phyloP scores from a whole-genome alignment of 2,797 vertebrate genomes.

The Anisognathus igniventris region DNA sequence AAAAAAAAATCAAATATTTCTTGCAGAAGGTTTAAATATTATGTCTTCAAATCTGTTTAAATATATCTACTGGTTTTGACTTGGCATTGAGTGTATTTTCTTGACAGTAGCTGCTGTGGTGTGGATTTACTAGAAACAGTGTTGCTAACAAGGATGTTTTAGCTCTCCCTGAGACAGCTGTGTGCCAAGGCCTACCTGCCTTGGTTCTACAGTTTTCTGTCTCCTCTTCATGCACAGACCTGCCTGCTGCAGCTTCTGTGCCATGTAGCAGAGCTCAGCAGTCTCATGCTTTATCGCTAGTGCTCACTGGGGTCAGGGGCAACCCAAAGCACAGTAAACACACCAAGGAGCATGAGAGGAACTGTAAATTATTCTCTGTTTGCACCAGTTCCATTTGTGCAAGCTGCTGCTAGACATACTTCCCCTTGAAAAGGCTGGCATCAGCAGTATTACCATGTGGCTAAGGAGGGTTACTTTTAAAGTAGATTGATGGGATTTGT shows the following conservation, averaged over 20 bases:
- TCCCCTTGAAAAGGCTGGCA: background rate
- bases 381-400: background rate
- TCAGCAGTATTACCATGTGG: background rate
- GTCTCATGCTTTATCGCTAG: background rate
- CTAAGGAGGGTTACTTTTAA: background rate
- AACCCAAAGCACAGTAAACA: background rate
- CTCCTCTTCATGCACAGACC: background rate
- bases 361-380: background rate
- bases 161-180: background rate
- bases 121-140: background rate
- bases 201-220: background rate
- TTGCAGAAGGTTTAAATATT: background rate
- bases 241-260: background rate
- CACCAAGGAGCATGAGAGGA: background rate
- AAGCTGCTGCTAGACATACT: background rate
- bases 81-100: background rate
- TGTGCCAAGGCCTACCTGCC: background rate
- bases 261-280: background rate
- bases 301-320: rapidly evolving
- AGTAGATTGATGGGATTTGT: background rate
- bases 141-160: background rate
- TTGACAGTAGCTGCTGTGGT: background rate
- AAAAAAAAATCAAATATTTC: background rate
- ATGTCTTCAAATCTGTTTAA: background rate
- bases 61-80: background rate